Evolutionary conservation across 23 tunicate species (phyloP).

Genomic region (Clavelina lepadiformis): DNA sequence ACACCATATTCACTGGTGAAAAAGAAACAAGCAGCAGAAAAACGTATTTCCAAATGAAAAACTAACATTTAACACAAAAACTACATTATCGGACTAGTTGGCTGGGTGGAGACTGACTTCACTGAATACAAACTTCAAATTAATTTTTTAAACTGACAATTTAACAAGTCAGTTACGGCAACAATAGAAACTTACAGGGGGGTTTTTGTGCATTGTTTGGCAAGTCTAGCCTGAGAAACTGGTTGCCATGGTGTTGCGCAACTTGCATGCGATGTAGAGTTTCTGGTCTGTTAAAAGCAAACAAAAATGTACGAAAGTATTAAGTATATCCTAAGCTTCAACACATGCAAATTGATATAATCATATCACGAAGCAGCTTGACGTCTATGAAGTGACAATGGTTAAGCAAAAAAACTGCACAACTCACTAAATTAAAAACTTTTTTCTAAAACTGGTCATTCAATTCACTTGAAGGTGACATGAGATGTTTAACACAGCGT

Average conservation of each 20-base stretch:
- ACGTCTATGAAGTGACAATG: too few relatives aligned
- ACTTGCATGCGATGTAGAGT: conserved; percentile 8
- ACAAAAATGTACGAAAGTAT: too few relatives aligned
- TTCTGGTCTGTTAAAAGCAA: conserved; percentile 2
- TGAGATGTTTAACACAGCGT: too few relatives aligned
- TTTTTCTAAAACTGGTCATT: too few relatives aligned
- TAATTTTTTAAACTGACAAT: too few relatives aligned
- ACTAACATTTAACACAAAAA: not conserved
- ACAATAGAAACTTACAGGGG: conserved; percentile 29
- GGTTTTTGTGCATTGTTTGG: conserved; percentile 67
- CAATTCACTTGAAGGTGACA: too few relatives aligned
- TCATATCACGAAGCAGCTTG: too few relatives aligned
- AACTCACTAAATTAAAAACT: too few relatives aligned
- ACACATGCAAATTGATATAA: too few relatives aligned
- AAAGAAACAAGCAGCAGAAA: not conserved
- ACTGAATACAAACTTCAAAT: not conserved
- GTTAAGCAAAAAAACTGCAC: too few relatives aligned
- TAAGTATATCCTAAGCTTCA: too few relatives aligned
- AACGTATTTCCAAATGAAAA: not conserved
- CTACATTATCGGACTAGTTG: not conserved
- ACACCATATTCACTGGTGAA: not conserved
- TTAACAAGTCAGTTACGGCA: too few relatives aligned
- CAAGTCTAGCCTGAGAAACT: conserved; percentile 72
- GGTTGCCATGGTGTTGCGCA: conserved; percentile 37
- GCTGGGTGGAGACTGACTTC: not conserved